These are phyloP conservation scores for Drosophila pseudotalamancana DNA, from an alignment of 2,888 invertebrate genomes.

Conservation along the genomic window DNA sequence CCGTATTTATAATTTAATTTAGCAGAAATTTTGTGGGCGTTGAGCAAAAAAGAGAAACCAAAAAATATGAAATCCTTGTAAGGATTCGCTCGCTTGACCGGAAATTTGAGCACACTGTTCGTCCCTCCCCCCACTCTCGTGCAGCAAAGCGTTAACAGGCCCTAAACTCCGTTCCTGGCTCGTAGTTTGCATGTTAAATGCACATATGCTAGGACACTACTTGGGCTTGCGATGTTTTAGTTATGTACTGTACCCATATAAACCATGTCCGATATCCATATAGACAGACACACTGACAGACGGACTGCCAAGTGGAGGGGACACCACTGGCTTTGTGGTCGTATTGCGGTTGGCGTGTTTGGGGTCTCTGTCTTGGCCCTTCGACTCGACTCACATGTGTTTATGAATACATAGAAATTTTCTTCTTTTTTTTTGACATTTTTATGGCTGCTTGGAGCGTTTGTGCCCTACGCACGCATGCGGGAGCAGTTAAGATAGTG, in stretches of 20 bases:
- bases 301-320: conserved; percentile 7
- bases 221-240: conserved; percentile 56
- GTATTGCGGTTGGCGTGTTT: conserved; percentile 74
- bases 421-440: conserved; percentile 71
- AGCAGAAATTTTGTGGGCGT: conserved; percentile 79
- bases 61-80: conserved; percentile 56
- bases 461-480: conserved; percentile 33
- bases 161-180: conserved; percentile 42
- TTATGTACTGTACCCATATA: conserved; percentile 60
- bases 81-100: conserved; percentile 76
- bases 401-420: conserved; percentile 73
- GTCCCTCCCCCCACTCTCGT: not conserved
- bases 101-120: conserved; percentile 63
- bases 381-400: conserved; percentile 57
- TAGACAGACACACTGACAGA: conserved; percentile 25
- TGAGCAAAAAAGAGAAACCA: conserved; percentile 60
- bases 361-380: conserved; percentile 38
- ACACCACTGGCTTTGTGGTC: conserved; percentile 58
- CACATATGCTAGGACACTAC: conserved; percentile 54
- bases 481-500: conserved; percentile 39
- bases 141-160: conserved; percentile 48
- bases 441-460: conserved; percentile 70
- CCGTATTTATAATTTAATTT: conserved; percentile 78
- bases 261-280: conserved; percentile 37
- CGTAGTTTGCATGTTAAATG: conserved; percentile 74